Percentiles rank a stretch among this genome's conserved stretches.
Evolutionary conservation across 2,113 vertebrate species (phyloP).

Genomic region (Mastomys coucha): DNA sequence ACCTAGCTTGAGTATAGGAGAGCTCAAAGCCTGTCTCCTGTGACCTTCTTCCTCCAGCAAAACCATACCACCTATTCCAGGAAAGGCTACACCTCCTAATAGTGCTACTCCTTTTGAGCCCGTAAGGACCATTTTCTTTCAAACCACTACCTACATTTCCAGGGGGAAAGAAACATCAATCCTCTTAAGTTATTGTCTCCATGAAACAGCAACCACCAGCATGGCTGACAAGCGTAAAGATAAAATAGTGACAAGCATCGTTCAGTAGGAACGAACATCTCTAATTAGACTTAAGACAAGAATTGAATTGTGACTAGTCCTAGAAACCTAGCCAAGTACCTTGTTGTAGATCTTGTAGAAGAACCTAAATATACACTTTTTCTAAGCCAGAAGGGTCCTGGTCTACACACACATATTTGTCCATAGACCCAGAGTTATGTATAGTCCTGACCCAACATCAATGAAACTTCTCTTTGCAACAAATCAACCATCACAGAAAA

Average conservation of each 20-base stretch:
- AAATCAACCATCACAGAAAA: neutral
- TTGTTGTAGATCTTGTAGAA: neutral
- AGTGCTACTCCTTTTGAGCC: no score
- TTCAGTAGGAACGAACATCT: neutral
- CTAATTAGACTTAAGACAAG: neutral
- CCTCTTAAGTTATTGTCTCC: neutral
- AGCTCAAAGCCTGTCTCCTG: no score
- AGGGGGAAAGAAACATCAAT: no score
- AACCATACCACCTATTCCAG: no score
- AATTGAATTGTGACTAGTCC: neutral
- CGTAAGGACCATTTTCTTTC: neutral
- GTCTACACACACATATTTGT: neutral
- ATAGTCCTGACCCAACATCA: neutral
- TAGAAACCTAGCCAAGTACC: neutral
- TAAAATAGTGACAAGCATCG: fast-evolving
- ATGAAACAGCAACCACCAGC: neutral
- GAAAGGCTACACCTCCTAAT: no score
- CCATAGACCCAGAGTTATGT: neutral
- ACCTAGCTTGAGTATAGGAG: no score
- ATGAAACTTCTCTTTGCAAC: neutral
- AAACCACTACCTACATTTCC: neutral
- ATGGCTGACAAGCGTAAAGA: neutral
- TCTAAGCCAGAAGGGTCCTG: neutral
- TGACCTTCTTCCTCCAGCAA: no score
- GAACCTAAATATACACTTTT: neutral